A percentile compares a stretch with the other conserved stretches of the same genome.
Conservation (phyloP, 1,140 invertebrate species). For the Eulimnadia texana region DNA sequence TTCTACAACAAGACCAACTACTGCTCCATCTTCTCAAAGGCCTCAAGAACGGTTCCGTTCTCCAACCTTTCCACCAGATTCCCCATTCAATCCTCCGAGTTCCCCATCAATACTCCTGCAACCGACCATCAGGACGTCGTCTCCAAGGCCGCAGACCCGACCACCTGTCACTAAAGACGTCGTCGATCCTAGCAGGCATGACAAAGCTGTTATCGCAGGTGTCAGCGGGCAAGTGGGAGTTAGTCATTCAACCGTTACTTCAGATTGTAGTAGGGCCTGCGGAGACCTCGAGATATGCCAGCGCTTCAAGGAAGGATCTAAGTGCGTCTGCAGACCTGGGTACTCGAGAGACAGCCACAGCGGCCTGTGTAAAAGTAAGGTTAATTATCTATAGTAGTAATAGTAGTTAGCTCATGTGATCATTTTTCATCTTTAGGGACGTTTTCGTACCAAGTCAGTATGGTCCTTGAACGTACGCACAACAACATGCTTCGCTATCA, state of each 20-base stretch:
- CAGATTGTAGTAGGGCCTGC: neutral
- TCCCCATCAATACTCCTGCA: neutral
- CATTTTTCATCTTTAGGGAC: slow-evolving; percentile 45
- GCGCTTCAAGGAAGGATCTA: neutral
- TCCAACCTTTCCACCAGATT: neutral
- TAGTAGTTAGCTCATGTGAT: neutral
- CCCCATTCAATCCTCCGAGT: neutral
- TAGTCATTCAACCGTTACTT: neutral
- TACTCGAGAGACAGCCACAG: neutral
- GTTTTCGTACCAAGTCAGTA: slow-evolving; percentile 59
- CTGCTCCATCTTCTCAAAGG: neutral
- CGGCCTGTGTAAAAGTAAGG: slow-evolving; percentile 10
- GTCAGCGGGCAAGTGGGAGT: slow-evolving; percentile 4
- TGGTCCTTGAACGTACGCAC: slow-evolving; percentile 49
- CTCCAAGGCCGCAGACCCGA: neutral
- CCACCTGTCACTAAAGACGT: neutral
- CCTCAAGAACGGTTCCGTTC: neutral
- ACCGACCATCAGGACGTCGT: neutral
- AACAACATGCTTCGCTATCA: slow-evolving; percentile 42
- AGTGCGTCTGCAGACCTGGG: slow-evolving; percentile 10
- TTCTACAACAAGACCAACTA: neutral
- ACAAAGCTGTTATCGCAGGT: slow-evolving; percentile 7
- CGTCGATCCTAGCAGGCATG: neutral
- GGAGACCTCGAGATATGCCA: neutral
- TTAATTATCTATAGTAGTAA: neutral